Evolutionary conservation across 2,888 invertebrate genomes (phyloP).

Genomic region (Epinotia ramella): DNA sequence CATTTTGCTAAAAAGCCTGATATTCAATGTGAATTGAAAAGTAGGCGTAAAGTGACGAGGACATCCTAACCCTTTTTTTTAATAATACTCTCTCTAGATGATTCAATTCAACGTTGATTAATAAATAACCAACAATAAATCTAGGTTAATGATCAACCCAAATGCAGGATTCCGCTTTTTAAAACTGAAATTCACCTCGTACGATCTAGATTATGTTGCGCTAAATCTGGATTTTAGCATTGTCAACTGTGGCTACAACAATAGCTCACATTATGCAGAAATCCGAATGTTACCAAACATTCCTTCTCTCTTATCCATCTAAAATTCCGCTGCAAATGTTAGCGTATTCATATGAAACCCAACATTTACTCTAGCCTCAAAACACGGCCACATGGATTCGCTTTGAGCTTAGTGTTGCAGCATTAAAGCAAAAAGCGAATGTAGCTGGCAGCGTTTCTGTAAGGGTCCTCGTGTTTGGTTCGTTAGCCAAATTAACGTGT

Average conservation of each 20-base stretch:
- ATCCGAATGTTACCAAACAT: conserved; percentile 9
- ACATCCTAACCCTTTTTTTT: too few species aligned
- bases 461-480: conserved; percentile 71
- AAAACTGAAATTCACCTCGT: neutral
- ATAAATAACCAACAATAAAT: too few species aligned
- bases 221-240: neutral
- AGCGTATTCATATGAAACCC: conserved; percentile 24
- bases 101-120: too few species aligned
- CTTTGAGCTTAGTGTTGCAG: conserved; percentile 60
- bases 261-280: neutral
- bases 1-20: too few species aligned
- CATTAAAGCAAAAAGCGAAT: conserved; percentile 67
- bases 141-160: neutral
- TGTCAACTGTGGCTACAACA: neutral
- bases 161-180: neutral
- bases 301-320: conserved; percentile 1
- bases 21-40: too few species aligned
- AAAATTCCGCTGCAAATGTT: conserved; percentile 14
- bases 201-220: neutral
- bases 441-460: conserved; percentile 59
- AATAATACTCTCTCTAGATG: too few species aligned
- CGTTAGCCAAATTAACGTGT: conserved; percentile 80
- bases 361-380: conserved; percentile 38
- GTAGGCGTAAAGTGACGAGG: too few species aligned
- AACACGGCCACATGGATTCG: conserved; percentile 47